phyloP scores from a whole-genome alignment of 2,113 vertebrate species.

The Poecile atricapillus region DNA sequence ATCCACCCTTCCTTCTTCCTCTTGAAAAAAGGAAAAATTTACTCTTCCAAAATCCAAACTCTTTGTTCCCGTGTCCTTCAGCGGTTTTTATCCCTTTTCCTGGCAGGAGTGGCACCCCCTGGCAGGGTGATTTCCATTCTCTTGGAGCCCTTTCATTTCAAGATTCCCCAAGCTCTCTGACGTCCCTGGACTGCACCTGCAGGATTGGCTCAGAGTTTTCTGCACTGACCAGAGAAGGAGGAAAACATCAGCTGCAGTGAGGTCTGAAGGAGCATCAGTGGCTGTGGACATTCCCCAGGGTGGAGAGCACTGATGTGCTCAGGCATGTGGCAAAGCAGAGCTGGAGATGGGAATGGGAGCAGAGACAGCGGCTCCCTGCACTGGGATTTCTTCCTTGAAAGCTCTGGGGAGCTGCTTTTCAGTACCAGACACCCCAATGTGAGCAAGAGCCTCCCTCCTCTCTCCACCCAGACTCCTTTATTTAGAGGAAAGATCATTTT shows the following conservation, averaged over 20 bases:
- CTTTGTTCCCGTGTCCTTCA: background rate
- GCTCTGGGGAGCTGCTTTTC: background rate
- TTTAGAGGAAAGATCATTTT: background rate
- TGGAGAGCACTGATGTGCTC: background rate
- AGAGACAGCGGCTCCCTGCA: background rate
- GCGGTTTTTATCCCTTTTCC: background rate
- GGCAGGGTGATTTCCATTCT: background rate
- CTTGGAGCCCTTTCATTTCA: background rate
- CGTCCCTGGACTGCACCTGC: background rate
- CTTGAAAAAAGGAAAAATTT: background rate
- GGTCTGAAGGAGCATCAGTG: background rate
- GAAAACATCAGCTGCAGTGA: background rate
- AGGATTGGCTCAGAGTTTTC: background rate
- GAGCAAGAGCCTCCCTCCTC: background rate
- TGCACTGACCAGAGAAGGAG: background rate
- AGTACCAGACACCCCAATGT: background rate
- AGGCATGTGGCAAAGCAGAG: accelerated
- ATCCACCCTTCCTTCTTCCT: background rate
- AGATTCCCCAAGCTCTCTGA: background rate
- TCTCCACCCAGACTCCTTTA: background rate
- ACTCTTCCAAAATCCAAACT: background rate
- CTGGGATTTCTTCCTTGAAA: background rate
- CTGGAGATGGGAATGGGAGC: background rate
- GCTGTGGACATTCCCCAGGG: background rate
- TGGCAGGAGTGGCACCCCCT: too few relatives aligned